Evolutionary conservation across 2,888 invertebrate genomes (phyloP), one percentile per base, ranked within the genome.

Genomic region (Ectemnius lituratus): DNA sequence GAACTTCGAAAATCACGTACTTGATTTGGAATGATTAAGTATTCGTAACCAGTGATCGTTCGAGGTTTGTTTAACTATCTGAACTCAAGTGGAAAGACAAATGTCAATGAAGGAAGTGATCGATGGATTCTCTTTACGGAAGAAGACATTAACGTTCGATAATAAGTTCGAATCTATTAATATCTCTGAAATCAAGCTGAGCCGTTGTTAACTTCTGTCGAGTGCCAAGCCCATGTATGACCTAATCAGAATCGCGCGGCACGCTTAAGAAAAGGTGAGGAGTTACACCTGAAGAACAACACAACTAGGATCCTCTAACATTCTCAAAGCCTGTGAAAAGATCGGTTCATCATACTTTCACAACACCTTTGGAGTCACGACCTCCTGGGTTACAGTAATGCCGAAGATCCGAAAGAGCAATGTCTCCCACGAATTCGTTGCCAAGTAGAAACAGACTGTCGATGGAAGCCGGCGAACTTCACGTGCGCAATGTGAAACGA

Each of bases 171-270:
- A 80, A 81, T 86, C 86, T 88, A 88, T 88, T 86, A 87, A 87
- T 88, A 87, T 78, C 81, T 69, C 73, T 86, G 84, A 85, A 88
- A 87, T 87, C 85, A 87, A 85, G 80, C 86, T 87, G 84, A 80
- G 81, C 0, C 80, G 72, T 80, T 78, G 80, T 67, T 80, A 79
- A 78, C 80, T 74, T 47, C 68, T 65, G 87, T 87, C 88, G 84
- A 88, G 88, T 68, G 87, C 88, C 88, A 84, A 88, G 88, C 88
- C 88, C 86, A 85, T 84, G 71, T 82, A 85, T 88, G 88, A 88
- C 82, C 86, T 88, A 87, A 88, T 83, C 85, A 80, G 61, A 64
- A 72, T 70, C 70, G 63, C 45, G 14, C 16, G 14, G n/a, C 27
- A 27, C 27, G 27, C 56, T 60, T 16, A 57, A 47, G 52, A 52